Evolutionary conservation across 2,113 vertebrate species (phyloP), one percentile per base, ranked within the genome.

Genomic region (Cynoglossus semilaevis): DNA sequence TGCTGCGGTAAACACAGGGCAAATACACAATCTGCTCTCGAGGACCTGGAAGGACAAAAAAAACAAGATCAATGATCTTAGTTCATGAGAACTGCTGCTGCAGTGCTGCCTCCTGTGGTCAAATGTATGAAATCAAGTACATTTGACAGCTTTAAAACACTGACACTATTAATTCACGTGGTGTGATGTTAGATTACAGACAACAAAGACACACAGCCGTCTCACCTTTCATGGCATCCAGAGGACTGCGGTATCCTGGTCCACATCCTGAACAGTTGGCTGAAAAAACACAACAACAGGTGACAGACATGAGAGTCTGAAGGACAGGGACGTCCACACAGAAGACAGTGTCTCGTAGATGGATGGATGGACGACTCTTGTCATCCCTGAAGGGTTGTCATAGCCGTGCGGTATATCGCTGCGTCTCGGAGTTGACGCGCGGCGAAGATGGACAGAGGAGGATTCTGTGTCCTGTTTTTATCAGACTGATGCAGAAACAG

Each of bases 141-240:
- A 8, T 38, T 11, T 38, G 7, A 38, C 8, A 8, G 2, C 8
- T 38, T 38, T 38, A 2, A 38, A 38, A 38, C 2, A 8, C 36
- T 8, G 36, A n/a, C n/a, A n/a, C n/a, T n/a, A n/a, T n/a, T n/a
- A 29, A 29, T 4, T 29, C 22, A 29, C 10, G 38, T 13, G 9
- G 3, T 41, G 10, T 14, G 12, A 13, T 4, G 4, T 41, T 10
- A 41, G 10, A 41, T 12, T 9, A 40, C 38, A 43, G 41, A 14
- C 5, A 7, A 45, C 6, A 44, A 15, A 11, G 22, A 36, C 41
- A 52, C 1, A 0, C 7, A 22, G 37, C 11, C 11, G 7, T 56
- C 81, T 88, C 73, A 92, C 96, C 95, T 81, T 93, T 96, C 96
- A 98, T 98, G 77, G 96, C 96, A 0, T 96, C 92, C 74, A 88